Percentiles rank a stretch among this genome's conserved stretches.
Evolutionary conservation across 2,888 invertebrate genomes (phyloP).

Genomic region (Lasioglossum calceatum): DNA sequence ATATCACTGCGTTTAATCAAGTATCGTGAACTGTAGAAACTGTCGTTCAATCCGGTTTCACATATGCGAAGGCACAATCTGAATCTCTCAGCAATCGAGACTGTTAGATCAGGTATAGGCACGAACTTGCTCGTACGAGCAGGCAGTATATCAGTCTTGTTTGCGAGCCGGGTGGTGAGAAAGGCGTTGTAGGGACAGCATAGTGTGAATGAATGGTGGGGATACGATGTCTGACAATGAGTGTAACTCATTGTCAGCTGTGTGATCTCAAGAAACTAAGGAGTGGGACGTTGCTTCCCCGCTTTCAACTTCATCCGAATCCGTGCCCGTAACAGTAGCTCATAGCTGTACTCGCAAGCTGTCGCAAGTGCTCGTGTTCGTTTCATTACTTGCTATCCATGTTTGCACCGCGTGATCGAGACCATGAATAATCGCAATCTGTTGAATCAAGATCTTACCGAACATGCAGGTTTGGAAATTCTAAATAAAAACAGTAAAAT

Average conservation of each 20-base stretch:
- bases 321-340: neutral
- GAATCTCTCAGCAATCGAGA: neutral
- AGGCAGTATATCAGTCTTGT: neutral
- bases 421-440: neutral
- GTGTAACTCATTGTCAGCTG: constrained; percentile 30
- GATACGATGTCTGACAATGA: constrained; percentile 3
- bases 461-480: neutral
- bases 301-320: neutral
- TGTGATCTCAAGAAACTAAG: constrained; percentile 43
- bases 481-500: neutral
- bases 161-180: neutral
- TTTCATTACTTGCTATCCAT: constrained; percentile 5
- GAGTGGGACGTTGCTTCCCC: neutral
- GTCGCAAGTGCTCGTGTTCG: neutral
- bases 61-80: neutral
- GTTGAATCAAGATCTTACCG: neutral
- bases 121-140: constrained; percentile 2
- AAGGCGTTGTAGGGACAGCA: neutral
- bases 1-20: too few species aligned
- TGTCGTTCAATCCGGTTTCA: neutral
- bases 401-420: neutral
- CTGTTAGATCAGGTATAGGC: neutral
- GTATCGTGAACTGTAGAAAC: neutral
- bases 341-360: neutral
- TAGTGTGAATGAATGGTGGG: neutral